Percentiles rank a stretch among this genome's conserved stretches.
phyloP scores from a whole-genome alignment of 2,888 invertebrate genomes.

The Cylloceria caligata region DNA sequence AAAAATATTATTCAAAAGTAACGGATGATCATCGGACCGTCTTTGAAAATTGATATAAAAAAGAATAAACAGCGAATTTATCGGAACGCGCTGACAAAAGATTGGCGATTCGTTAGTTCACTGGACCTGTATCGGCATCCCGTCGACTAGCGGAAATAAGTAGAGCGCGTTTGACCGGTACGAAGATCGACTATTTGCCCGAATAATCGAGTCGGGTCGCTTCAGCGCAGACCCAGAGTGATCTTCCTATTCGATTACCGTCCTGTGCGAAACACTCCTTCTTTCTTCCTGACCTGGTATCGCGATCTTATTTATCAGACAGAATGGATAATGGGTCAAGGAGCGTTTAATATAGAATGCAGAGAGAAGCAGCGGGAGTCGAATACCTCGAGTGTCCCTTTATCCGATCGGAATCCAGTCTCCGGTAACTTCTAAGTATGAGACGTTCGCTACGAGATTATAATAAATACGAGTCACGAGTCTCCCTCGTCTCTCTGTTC shows the following conservation, averaged over 20 bases:
- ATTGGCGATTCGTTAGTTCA: not conserved
- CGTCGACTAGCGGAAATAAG: not conserved
- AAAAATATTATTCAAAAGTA: no score
- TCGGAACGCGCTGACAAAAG: not conserved
- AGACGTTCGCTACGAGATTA: not conserved
- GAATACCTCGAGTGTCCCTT: slow-evolving; percentile 7
- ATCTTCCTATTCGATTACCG: slow-evolving; percentile 60
- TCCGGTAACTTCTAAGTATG: not conserved
- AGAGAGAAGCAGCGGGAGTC: slow-evolving; percentile 16
- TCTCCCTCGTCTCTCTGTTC: no score
- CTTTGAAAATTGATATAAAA: no score
- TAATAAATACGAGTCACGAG: not conserved
- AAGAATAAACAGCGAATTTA: not conserved
- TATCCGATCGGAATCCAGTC: not conserved
- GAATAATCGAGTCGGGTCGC: slow-evolving; percentile 50
- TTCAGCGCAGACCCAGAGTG: slow-evolving; percentile 21
- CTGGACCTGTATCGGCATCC: not conserved
- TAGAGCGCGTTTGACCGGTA: slow-evolving; percentile 28
- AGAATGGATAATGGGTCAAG: slow-evolving; percentile 42
- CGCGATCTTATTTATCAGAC: slow-evolving; percentile 31
- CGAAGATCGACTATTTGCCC: slow-evolving; percentile 32
- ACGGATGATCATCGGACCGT: no score
- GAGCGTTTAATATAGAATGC: slow-evolving; percentile 35
- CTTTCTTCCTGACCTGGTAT: slow-evolving; percentile 30
- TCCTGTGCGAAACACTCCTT: slow-evolving; percentile 13